Conservation (phyloP, 2,113 vertebrate species). For the Eira barbara region DNA sequence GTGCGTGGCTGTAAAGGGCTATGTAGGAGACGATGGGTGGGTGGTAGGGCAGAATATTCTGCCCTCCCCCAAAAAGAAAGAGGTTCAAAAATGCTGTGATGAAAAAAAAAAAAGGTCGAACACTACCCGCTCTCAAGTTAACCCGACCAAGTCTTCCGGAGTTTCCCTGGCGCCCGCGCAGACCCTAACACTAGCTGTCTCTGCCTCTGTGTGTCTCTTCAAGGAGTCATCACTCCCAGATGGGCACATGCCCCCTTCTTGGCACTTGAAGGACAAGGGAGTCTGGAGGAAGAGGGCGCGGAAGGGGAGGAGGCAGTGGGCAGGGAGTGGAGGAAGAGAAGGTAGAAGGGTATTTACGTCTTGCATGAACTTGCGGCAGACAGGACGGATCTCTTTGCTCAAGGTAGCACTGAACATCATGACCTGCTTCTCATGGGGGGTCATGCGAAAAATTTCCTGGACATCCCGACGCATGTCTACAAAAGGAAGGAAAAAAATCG, state of each 20-base stretch:
- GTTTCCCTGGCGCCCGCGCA: conserved; percentile 73
- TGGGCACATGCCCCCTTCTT: conserved; percentile 52
- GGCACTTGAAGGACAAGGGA: conserved; percentile 64
- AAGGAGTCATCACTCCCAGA: conserved; percentile 53
- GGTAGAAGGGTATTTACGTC: conserved; percentile 89
- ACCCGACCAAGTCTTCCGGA: conserved; percentile 83
- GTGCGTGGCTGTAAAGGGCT: conserved; percentile 59
- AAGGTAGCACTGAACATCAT: conserved; percentile 94
- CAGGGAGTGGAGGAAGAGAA: conserved; percentile 79
- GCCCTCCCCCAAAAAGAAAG: conserved; percentile 70
- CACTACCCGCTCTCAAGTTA: conserved; percentile 76
- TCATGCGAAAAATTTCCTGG: conserved; percentile 92
- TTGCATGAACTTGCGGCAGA: conserved; percentile 94
- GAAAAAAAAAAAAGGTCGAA: conserved; percentile 54
- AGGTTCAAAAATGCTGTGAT: conserved; percentile 67
- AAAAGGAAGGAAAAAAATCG: neutral
- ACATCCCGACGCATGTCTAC: conserved; percentile 90
- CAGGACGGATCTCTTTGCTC: conserved; percentile 90
- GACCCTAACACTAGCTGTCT: conserved; percentile 73
- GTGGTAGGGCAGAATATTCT: conserved; percentile 73
- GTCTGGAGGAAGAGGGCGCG: conserved; percentile 69
- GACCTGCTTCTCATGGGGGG: conserved; percentile 91
- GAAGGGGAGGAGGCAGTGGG: conserved; percentile 70
- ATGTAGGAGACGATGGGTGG: conserved; percentile 62
- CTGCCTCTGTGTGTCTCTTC: conserved; percentile 73